Percentiles rank a stretch among this genome's conserved stretches.
Evolutionary conservation across 2,888 invertebrate genomes (phyloP).

Genomic region (Plagodis dolabraria): DNA sequence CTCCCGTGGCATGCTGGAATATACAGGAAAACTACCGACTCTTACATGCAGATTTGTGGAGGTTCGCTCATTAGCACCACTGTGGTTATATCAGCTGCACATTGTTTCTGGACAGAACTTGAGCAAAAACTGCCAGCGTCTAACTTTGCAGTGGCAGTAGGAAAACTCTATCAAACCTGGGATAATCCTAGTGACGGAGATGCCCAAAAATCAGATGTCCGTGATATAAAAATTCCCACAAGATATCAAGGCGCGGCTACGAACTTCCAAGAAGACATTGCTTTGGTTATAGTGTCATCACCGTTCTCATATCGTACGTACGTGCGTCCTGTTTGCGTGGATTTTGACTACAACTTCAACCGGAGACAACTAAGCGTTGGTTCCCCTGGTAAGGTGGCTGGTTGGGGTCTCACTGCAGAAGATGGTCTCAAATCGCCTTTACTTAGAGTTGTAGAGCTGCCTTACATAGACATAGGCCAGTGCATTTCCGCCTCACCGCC

Average conservation of each 20-base stretch:
- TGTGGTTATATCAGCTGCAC: constrained; percentile 51
- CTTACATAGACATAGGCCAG: constrained; percentile 43
- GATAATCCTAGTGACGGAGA: constrained; percentile 22
- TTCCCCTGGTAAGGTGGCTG: constrained; percentile 6
- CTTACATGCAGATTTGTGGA: constrained; percentile 80
- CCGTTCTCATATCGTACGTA: constrained; percentile 56
- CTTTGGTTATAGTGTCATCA: constrained; percentile 63
- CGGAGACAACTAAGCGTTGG: constrained; percentile 15
- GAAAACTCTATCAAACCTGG: constrained; percentile 32
- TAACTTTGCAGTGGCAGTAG: constrained; percentile 25
- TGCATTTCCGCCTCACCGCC: constrained; percentile 40
- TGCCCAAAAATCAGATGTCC: constrained; percentile 22
- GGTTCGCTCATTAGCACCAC: constrained; percentile 73
- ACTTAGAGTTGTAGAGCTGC: constrained; percentile 48
- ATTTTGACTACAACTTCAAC: constrained; percentile 34
- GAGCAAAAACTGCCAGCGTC: constrained; percentile 16
- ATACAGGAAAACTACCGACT: constrained; percentile 63
- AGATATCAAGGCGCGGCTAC: constrained; percentile 68
- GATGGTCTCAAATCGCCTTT: constrained; percentile 34
- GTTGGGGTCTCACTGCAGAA: too few relatives aligned
- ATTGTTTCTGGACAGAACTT: constrained; percentile 18
- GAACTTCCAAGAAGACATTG: constrained; percentile 79
- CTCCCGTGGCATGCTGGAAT: constrained; percentile 85
- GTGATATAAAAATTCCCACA: constrained; percentile 23
- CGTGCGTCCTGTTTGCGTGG: constrained; percentile 71